Conservation (phyloP, 2,113 vertebrate species). For the Lynx canadensis region DNA sequence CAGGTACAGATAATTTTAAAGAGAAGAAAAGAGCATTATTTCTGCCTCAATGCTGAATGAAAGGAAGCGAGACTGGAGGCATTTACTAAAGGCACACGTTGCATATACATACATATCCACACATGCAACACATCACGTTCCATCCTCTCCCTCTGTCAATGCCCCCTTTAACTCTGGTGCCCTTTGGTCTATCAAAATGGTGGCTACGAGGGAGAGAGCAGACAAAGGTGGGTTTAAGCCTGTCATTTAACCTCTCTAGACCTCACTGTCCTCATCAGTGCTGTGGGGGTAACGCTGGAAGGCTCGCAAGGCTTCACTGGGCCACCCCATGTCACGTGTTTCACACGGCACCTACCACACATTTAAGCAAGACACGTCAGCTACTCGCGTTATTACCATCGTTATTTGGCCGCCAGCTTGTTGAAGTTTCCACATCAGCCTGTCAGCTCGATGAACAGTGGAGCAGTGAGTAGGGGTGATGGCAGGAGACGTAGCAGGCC, state of each 20-base stretch:
- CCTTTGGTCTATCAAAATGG: not conserved
- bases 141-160: not conserved
- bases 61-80: not conserved
- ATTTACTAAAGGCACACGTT: not conserved
- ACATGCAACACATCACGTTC: not conserved
- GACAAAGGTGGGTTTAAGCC: not conserved
- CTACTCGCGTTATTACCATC: fast-evolving
- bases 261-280: not conserved
- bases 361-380: not conserved
- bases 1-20: not conserved
- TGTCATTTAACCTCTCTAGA: not conserved
- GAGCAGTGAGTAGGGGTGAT: not conserved
- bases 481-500: not conserved
- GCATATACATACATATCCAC: not conserved
- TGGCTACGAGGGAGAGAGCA: fast-evolving
- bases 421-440: not conserved
- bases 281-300: fast-evolving
- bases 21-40: not conserved
- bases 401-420: not conserved
- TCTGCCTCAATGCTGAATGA: not conserved
- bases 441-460: fast-evolving
- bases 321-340: not conserved
- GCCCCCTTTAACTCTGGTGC: not conserved
- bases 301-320: not conserved
- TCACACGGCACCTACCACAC: fast-evolving